phyloP scores from a whole-genome alignment of 2,113 vertebrate genomes.

The Pelobates fuscus region DNA sequence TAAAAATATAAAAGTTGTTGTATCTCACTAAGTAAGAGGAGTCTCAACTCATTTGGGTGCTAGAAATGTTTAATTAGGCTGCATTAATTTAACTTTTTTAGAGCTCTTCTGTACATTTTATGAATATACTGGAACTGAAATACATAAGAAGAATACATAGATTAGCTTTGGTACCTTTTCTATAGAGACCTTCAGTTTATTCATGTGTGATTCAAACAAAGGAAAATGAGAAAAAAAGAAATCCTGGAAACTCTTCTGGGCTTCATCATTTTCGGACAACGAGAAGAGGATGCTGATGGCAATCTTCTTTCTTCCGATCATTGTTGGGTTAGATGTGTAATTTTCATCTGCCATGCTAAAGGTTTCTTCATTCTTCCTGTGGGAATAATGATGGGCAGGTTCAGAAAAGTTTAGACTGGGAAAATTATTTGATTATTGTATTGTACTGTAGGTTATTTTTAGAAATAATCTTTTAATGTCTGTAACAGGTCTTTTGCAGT shows the following conservation, averaged over 20 bases:
- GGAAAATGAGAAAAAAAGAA: slow-evolving; percentile 91
- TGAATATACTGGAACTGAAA: too few relatives aligned
- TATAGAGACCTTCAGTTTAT: slow-evolving; percentile 82
- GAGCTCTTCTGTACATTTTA: too few relatives aligned
- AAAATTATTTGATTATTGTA: too few relatives aligned
- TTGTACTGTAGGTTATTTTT: too few relatives aligned
- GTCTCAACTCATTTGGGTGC: too few relatives aligned
- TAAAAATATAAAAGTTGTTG: too few relatives aligned
- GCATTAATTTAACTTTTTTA: too few relatives aligned
- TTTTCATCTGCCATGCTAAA: slow-evolving; percentile 85
- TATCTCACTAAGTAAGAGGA: too few relatives aligned
- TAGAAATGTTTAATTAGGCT: too few relatives aligned
- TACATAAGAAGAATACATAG: too few relatives aligned
- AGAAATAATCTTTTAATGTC: too few relatives aligned
- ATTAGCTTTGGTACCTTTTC: slow-evolving; percentile 74
- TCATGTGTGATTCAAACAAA: slow-evolving; percentile 86
- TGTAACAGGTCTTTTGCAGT: too few relatives aligned
- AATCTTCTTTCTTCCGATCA: slow-evolving; percentile 81
- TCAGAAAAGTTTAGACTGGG: not conserved
- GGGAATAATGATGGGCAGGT: slow-evolving; percentile 6
- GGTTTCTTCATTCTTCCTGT: slow-evolving; percentile 81
- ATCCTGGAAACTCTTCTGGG: slow-evolving; percentile 79
- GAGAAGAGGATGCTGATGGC: slow-evolving; percentile 84
- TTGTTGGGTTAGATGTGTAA: slow-evolving; percentile 77
- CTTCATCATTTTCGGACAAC: slow-evolving; percentile 78